Conservation (phyloP, 2,797 vertebrate genomes). For the Numenius phaeopus region DNA sequence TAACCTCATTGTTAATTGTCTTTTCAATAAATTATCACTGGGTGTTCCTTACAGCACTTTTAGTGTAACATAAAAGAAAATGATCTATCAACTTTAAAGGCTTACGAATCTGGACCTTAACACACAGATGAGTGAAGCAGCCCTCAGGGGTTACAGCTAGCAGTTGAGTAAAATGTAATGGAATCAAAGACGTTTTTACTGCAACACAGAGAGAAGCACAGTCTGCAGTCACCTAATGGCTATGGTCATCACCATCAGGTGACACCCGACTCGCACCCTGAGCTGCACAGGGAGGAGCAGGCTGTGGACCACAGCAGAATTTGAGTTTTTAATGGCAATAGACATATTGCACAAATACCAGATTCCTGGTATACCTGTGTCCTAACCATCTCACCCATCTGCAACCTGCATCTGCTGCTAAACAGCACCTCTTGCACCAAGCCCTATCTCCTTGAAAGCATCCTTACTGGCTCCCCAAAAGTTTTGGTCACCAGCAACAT, state of each 20-base stretch:
- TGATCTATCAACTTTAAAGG: conserved; percentile 17
- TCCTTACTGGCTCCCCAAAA: neutral
- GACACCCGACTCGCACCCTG: neutral
- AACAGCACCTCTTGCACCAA: too few relatives aligned
- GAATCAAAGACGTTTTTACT: neutral
- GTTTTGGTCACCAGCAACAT: accelerated
- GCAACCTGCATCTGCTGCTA: neutral
- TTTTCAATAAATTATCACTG: conserved; percentile 30
- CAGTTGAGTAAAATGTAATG: neutral
- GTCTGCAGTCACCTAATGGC: accelerated
- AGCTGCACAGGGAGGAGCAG: neutral
- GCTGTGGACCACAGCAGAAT: neutral
- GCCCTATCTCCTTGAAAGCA: neutral
- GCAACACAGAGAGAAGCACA: neutral
- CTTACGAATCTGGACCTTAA: neutral
- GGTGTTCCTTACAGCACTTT: conserved; percentile 34
- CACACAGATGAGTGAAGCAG: neutral
- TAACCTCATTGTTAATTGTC: conserved; percentile 40
- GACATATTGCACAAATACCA: accelerated
- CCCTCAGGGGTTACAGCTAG: neutral
- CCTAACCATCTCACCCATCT: accelerated
- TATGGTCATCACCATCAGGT: accelerated
- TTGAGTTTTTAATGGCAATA: neutral
- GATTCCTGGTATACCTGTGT: neutral
- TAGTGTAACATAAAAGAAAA: conserved; percentile 35